These are phyloP conservation scores for Acanthosepion lycidas DNA, from an alignment of 2,888 invertebrate genomes.

Conservation along the genomic window DNA sequence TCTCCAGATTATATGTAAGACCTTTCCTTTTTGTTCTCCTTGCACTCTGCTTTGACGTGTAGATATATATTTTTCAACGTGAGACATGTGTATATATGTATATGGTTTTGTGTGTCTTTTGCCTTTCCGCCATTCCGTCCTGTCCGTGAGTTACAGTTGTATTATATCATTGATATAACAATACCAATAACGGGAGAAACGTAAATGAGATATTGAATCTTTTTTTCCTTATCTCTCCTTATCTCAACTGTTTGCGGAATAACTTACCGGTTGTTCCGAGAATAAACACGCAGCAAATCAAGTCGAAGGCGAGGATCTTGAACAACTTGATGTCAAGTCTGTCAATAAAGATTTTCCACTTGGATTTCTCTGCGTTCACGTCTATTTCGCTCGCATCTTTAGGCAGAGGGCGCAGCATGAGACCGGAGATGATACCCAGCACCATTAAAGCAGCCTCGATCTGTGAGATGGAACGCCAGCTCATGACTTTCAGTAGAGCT, in stretches of 20 bases:
- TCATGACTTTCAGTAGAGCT: constrained; percentile 34
- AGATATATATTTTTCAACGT: no score
- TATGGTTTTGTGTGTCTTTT: no score
- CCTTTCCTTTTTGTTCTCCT: no score
- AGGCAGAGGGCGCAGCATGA: not conserved
- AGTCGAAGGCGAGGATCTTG: not conserved
- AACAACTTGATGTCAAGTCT: not conserved
- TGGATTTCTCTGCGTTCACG: not conserved
- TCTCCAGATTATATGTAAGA: no score
- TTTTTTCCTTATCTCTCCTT: no score
- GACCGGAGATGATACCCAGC: not conserved
- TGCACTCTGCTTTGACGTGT: no score
- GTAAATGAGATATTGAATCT: no score
- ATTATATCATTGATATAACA: no score
- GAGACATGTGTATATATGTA: no score
- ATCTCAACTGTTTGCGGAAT: not conserved
- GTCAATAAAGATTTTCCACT: not conserved
- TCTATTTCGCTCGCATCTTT: not conserved
- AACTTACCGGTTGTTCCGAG: constrained; percentile 35
- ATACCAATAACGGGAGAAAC: no score
- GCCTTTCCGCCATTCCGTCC: no score
- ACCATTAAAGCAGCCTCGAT: constrained; percentile 37
- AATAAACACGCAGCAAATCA: not conserved
- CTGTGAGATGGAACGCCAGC: constrained; percentile 1
- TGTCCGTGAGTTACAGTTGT: no score